Evolutionary conservation across 1,140 invertebrate genomes (phyloP), one percentile per base, ranked within the genome.

Genomic region (Drosophila neocordata): DNA sequence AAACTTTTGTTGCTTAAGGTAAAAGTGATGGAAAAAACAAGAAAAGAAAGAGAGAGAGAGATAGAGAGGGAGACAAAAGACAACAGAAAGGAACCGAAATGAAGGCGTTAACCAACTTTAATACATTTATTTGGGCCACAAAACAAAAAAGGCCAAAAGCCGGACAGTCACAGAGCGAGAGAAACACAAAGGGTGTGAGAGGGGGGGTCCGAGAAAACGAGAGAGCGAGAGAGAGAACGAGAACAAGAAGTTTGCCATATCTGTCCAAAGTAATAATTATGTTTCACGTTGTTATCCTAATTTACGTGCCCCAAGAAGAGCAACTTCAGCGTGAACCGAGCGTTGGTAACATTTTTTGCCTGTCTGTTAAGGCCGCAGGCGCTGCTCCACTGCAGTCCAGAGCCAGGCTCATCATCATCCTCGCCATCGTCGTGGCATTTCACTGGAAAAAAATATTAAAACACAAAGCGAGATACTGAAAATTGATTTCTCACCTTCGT

Each of bases 231-330:
- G 67, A 65, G 58, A 20, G 12, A 35, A 31, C 58, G 65, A 44
- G 35, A 18, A 15, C 65, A 31, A 69, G 79, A 71, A 60, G 65
- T 74, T 85, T 73, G 79, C 73, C 83, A 83, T 88, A 88, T 88
- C 83, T 88, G 83, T 88, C 83, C 76, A 83, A 83, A 79, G 83
- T 83, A 88, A 88, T 88, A 88, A 88, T 88, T 88, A 88, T 88
- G 83, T 88, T 88, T 88, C 83, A 88, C 83, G 83, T 88, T 88
- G 83, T 88, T 88, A 88, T 88, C 83, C 83, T 88, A 88, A 88
- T 88, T 88, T 88, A 88, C 83, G 83, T 88, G 83, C 83, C 83
- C 74, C 63, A 79, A 75, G 78, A 79, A 71, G 65, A 52, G 41
- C 66, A 53, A 34, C 20, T 38, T 38, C 37, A 52, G 48, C 48